These are phyloP conservation scores for Temnothorax curvispinosus DNA, from an alignment of 1,140 invertebrate species.

Conservation along the genomic window DNA sequence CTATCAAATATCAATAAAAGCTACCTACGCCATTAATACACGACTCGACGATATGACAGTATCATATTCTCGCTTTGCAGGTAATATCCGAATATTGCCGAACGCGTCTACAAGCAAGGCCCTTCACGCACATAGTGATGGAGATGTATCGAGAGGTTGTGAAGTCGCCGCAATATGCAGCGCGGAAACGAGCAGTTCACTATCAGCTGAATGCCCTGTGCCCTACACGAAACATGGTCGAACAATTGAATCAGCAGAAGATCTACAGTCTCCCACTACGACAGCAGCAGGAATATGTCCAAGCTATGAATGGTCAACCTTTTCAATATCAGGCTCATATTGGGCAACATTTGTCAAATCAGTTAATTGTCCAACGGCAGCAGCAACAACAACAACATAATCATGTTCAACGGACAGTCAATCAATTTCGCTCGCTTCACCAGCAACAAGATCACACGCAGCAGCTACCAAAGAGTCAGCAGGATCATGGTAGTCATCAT, in stretches of 20 bases:
- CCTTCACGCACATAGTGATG: constrained; percentile 88
- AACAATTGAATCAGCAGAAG: constrained; percentile 28
- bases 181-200: constrained; percentile 76
- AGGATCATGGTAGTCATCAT: constrained; percentile 55
- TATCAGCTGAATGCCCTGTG: constrained; percentile 64
- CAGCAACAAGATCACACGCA: constrained; percentile 46
- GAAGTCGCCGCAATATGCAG: constrained; percentile 80
- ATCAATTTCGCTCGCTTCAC: constrained; percentile 46
- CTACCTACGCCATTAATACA: neutral
- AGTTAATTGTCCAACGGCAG: constrained; percentile 18
- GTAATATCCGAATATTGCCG: constrained; percentile 88
- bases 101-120: constrained; percentile 85
- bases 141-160: constrained; percentile 87
- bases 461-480: constrained; percentile 41
- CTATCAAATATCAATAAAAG: constrained; percentile 1
- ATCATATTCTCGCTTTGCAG: constrained; percentile 79
- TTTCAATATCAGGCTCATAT: constrained; percentile 45
- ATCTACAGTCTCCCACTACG: constrained; percentile 32
- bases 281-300: constrained; percentile 60
- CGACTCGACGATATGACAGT: neutral
- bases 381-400: constrained; percentile 7
- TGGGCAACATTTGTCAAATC: constrained; percentile 35
- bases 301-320: constrained; percentile 32
- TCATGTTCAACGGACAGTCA: neutral
- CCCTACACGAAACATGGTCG: neutral